Evolutionary conservation across 2,888 invertebrate genomes (phyloP).

Genomic region (Leucozona laternaria): DNA sequence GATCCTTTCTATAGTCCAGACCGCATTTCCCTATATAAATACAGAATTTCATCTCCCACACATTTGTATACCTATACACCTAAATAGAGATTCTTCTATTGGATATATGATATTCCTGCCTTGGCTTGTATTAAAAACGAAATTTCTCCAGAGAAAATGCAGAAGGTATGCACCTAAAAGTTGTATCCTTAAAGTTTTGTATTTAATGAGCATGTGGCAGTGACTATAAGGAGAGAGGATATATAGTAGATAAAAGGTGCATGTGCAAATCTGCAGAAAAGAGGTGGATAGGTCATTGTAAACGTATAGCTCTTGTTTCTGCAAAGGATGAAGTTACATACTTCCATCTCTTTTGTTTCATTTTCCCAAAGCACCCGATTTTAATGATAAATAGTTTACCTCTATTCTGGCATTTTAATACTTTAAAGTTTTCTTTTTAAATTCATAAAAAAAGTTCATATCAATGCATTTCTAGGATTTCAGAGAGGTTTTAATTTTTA

Average conservation of each 20-base stretch:
- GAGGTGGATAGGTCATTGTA: conserved; percentile 48
- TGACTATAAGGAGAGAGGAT: conserved; percentile 6
- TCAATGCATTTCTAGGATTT: conserved; percentile 25
- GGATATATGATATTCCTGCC: conserved; percentile 41
- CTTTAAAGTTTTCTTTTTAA: background rate
- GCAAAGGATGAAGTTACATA: conserved; percentile 33
- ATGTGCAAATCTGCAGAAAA: background rate
- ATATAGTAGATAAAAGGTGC: conserved; percentile 8
- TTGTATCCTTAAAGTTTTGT: conserved; percentile 60
- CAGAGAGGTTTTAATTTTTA: conserved; percentile 28
- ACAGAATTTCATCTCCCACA: background rate
- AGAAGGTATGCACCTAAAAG: conserved; percentile 43
- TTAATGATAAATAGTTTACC: conserved; percentile 48
- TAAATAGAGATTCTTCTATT: conserved; percentile 4
- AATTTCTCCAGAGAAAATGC: conserved; percentile 25
- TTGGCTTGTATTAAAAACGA: conserved; percentile 19
- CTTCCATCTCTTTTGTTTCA: conserved; percentile 17
- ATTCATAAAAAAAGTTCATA: conserved; percentile 9
- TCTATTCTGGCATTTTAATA: conserved; percentile 12
- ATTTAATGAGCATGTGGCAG: conserved; percentile 47
- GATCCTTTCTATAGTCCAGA: background rate
- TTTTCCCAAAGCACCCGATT: conserved; percentile 16
- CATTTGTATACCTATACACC: background rate
- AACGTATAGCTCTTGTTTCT: conserved; percentile 45
- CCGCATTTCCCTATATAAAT: background rate